phyloP scores from a whole-genome alignment of 2,797 vertebrate genomes.

The Phalloptychus januarius region DNA sequence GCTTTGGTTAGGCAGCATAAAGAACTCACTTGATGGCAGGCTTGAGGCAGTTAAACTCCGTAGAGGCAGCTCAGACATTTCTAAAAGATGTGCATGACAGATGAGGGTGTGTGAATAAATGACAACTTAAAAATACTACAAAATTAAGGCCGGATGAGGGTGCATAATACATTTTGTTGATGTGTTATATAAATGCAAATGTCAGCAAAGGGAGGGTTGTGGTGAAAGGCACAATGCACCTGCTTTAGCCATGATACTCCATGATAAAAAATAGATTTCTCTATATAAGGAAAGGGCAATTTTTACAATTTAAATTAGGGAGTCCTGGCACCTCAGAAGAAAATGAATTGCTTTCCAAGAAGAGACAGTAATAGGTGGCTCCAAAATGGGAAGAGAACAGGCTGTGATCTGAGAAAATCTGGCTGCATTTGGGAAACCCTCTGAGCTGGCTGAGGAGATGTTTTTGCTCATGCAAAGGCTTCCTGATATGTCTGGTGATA shows the following conservation, averaged over 20 bases:
- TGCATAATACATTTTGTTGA: neutral
- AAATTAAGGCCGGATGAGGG: neutral
- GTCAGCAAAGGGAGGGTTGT: constrained; percentile 1
- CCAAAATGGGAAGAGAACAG: constrained; percentile 40
- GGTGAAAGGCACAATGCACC: constrained; percentile 1
- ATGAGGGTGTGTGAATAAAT: constrained; percentile 12
- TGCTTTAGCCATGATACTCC: constrained; percentile 9
- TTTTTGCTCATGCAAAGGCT: constrained; percentile 24
- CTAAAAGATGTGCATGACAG: constrained; percentile 29
- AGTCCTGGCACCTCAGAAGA: constrained; percentile 26
- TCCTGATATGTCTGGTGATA: constrained; percentile 22
- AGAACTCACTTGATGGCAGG: constrained; percentile 19
- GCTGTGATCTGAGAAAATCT: constrained; percentile 47
- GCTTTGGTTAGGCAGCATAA: constrained; percentile 19
- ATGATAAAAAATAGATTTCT: constrained; percentile 19
- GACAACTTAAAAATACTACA: constrained; percentile 5
- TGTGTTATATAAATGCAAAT: neutral
- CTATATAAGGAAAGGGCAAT: neutral
- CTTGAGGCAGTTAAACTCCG: constrained; percentile 20
- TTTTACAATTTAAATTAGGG: constrained; percentile 41
- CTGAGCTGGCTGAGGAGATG: constrained; percentile 40
- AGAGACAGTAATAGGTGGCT: constrained; percentile 41
- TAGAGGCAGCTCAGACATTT: constrained; percentile 27
- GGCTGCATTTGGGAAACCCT: constrained; percentile 43
- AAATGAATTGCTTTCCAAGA: constrained; percentile 37